Evolutionary conservation across 2,797 vertebrate species (phyloP), one percentile per base, ranked within the genome.

Genomic region (Threskiornis aethiopicus): DNA sequence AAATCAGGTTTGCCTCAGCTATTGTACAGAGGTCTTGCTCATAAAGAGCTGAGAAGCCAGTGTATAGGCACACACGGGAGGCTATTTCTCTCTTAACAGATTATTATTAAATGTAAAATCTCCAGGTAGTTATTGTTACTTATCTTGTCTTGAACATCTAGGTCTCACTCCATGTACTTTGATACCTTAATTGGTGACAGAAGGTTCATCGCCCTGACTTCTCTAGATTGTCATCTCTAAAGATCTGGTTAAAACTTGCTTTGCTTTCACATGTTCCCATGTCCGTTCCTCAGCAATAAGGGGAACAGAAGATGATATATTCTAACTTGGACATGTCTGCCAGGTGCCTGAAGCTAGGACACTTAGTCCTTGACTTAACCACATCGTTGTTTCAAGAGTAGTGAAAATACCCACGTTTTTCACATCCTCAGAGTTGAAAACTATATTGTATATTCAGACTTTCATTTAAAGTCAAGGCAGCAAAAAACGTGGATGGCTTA

Each of bases 321-420:
- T 54, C 18, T 65, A 80, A 16, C 10, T 29, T 41, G 49, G 42
- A 49, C 15, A 20, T 15, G 6, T 49, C 33, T 59, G 65, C 28
- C 39, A 47, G 58, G 26, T 66, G 28, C 28, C 49, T 69, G 49
- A 69, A 87, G 37, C 14, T 33, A 16, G 26, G 49, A 25, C 54
- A 46, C 42, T 62, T 61, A 65, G 26, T 59, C n/a, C 8, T 62
- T 35, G 54, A 31, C 25, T 72, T 78, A 73, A 57, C 10, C 42
- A 28, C 1, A 0, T 55, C 0, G 2, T 24, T 44, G 21, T 64
- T 70, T 61, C 8, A 59, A 22, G 10, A 46, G 9, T 24, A 29
- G 13, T 54, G 59, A 55, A 90, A 31, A 67, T 22, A 44, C 12
- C 5, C 11, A 19, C 0, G 0, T 49, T 85, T n/a, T 41, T 66